These are phyloP conservation scores for Macroglossus sobrinus DNA, from an alignment of 2,113 vertebrate genomes.

Conservation along the genomic window DNA sequence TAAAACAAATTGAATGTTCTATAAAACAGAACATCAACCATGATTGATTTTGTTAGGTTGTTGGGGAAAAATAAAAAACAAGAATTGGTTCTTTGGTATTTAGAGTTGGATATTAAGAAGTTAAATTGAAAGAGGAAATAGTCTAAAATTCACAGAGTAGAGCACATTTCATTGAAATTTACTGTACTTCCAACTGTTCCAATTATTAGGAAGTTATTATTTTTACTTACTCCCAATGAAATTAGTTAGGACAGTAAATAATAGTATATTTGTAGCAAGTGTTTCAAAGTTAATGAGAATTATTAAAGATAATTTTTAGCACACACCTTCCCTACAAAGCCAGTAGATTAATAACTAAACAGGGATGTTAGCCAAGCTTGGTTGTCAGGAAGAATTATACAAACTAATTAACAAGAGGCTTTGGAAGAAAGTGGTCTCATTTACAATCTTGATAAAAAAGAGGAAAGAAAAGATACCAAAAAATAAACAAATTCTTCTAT, in stretches of 20 bases:
- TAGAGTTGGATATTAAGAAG: background rate
- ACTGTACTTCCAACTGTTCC: background rate
- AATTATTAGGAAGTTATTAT: conserved; percentile 31
- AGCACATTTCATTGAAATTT: background rate
- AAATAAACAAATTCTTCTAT: background rate
- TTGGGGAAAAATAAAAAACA: background rate
- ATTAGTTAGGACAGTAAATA: conserved; percentile 46
- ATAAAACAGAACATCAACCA: background rate
- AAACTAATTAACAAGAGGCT: conserved; percentile 53
- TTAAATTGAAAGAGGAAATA: background rate
- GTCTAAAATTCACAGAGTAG: background rate
- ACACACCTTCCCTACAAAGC: background rate
- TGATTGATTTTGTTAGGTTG: background rate
- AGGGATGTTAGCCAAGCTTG: background rate
- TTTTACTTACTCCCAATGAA: conserved; percentile 48
- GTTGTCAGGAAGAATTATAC: conserved; percentile 61
- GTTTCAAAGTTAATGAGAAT: conserved; percentile 55
- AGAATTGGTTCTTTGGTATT: background rate
- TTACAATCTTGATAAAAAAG: conserved; percentile 40
- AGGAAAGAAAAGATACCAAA: background rate
- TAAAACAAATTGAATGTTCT: background rate
- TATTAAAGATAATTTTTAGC: conserved; percentile 55
- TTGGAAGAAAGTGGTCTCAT: conserved; percentile 40
- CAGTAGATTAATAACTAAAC: conserved; percentile 53
- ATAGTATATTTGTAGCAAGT: conserved; percentile 3